Evolutionary conservation across 2,888 invertebrate genomes (phyloP), one percentile per base, ranked within the genome.

Genomic region (Philereme transversata): DNA sequence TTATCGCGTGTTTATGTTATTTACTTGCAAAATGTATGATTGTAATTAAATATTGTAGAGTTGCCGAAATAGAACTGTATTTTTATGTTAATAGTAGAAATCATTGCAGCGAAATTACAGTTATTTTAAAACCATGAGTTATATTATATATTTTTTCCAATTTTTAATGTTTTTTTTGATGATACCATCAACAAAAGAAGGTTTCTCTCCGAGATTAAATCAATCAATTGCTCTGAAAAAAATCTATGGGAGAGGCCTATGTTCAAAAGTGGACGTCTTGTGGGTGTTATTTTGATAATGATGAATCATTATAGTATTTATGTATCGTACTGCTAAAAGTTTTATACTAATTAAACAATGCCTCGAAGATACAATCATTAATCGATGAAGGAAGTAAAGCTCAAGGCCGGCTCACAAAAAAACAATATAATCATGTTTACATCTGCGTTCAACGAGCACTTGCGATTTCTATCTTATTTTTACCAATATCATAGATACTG

Each of bases 361-460:
- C 61, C 45, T 49, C 51, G 57, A 52, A 62, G 64, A 62, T 65
- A 60, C 43, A 36, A 69, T 69, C 65, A 57, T 50, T 51, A 62
- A 68, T 67, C 60, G 65, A 67, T 63, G 63, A 51, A 59, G 69
- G 69, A 68, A 68, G 64, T 57, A 6, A 36, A 22, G 40, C 22
- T 43, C 65, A 70, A 70, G 69, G 69, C 60, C 45, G 55, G 34
- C n/a, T 22, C 48, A 53, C 57, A 70, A 70, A 67, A 69, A 69
- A 64, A 51, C n/a, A n/a, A n/a, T n/a, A n/a, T n/a, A n/a, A n/a
- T 3, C 22, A 3, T 22, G 22, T 22, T 1, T 22, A 22, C 22
- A 22, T 3, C 22, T 22, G 3, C 22, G 22, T 22, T 22, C 22
- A 22, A 22, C 22, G 22, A 22, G 22, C 22, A 22, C 22, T 22